These are phyloP conservation scores for Notiomystis cincta DNA, from an alignment of 2,113 vertebrate species.

Conservation along the genomic window DNA sequence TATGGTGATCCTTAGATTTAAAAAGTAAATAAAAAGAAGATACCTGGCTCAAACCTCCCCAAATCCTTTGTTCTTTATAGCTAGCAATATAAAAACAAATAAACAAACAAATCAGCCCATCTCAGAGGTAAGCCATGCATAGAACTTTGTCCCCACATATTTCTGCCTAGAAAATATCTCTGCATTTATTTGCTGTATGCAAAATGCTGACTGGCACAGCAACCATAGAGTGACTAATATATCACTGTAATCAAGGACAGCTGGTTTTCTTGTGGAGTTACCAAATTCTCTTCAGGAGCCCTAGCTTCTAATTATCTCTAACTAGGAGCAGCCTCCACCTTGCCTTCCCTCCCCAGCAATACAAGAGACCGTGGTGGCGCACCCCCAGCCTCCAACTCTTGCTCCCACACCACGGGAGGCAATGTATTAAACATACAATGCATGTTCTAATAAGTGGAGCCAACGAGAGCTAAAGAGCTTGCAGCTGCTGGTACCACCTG, in stretches of 20 bases:
- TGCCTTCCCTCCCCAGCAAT: not conserved
- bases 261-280: slow-evolving; percentile 44
- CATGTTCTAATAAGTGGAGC: slow-evolving; percentile 39
- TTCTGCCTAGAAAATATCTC: slow-evolving; percentile 15
- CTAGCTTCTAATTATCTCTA: slow-evolving; percentile 54
- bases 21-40: not conserved
- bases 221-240: not conserved
- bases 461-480: slow-evolving; percentile 58
- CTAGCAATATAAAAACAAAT: not conserved
- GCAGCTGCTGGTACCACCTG: slow-evolving; percentile 68
- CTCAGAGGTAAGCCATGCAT: not conserved
- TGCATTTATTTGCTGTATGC: not conserved
- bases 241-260: slow-evolving; percentile 48
- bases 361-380: not conserved
- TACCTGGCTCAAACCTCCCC: not conserved
- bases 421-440: slow-evolving; percentile 38
- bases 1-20: not conserved
- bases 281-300: slow-evolving; percentile 48
- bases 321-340: slow-evolving; percentile 52
- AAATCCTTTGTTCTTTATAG: not conserved
- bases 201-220: slow-evolving; percentile 1
- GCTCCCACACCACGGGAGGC: not conserved
- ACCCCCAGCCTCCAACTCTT: not conserved
- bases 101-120: not conserved
- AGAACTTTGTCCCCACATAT: not conserved